phyloP scores from a whole-genome alignment of 2,797 vertebrate genomes.

The Gymnocypris eckloni region DNA sequence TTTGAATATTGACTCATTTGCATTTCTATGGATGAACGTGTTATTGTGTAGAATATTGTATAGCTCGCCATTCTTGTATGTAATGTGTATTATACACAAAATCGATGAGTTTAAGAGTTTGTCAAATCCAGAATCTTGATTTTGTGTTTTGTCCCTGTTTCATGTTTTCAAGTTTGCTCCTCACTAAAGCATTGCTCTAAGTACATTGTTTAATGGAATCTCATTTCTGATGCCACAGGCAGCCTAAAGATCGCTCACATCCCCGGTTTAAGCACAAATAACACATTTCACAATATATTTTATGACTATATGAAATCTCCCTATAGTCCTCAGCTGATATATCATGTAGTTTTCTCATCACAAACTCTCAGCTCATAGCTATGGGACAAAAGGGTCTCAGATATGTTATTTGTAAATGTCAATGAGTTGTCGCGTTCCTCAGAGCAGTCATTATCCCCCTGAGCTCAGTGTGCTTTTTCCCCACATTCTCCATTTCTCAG shows the following conservation, averaged over 20 bases:
- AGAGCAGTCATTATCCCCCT: constrained; percentile 59
- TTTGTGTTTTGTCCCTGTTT: neutral
- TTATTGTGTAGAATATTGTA: neutral
- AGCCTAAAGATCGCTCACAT: constrained; percentile 4
- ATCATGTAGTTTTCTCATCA: constrained; percentile 50
- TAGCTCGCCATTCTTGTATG: neutral
- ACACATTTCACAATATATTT: constrained; percentile 40
- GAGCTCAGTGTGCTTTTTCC: constrained; percentile 52
- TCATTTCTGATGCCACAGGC: constrained; percentile 25
- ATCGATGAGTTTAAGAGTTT: neutral
- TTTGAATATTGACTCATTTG: neutral
- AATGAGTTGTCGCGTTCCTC: constrained; percentile 53
- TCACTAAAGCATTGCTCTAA: neutral
- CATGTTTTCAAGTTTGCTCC: neutral
- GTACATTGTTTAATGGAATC: constrained; percentile 3
- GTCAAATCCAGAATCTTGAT: neutral
- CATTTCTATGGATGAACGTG: neutral
- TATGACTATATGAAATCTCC: constrained; percentile 33
- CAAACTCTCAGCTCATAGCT: constrained; percentile 48
- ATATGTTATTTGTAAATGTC: constrained; percentile 66
- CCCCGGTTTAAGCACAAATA: constrained; percentile 23
- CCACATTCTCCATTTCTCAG: constrained; percentile 33
- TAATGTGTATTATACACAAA: neutral
- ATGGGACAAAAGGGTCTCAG: constrained; percentile 28
- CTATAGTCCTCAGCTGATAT: constrained; percentile 41